Base-by-base conservation (phyloP, 2,888 invertebrate species). In the Onthophagus sagittarius region DNA sequence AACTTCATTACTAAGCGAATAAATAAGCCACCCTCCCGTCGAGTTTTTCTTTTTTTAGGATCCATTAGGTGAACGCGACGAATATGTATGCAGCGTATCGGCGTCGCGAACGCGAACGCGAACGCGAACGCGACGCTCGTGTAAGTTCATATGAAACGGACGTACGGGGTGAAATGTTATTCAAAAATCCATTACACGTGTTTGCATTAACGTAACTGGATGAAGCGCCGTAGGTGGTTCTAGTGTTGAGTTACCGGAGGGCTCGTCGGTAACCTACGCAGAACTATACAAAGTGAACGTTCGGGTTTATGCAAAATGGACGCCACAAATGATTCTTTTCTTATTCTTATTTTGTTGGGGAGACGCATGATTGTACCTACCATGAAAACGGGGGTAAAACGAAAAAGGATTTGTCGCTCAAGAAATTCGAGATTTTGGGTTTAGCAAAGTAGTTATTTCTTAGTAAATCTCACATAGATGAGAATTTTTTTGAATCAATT, bases 171-270 rank as follows among this genome's bases (percentile, higher is more conserved):
- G 67, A 67, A 32, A 67, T 67, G 67, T 67, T 67, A 67, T 67
- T 67, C 67, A 67, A 67, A 67, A 67, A 67, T 67, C 67, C 67
- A 67, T 67, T 67, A 67, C 67, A 23, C 67, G 67, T 23, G 23
- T 67, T 67, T 67, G 31, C 67, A 67, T 67, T 67, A 67, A 23
- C 67, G 67, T 67, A 67, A 67, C 67, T 23, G 67, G 67, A 67
- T 67, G 67, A 67, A 23, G 67, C 23, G 67, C 32, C 31, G 23
- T 67, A 67, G 67, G 67, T 67, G 39, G 39, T 53, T 7, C 39
- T 53, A 53, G 39, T 53, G 39, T 53, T 53, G 39, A 53, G 39
- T 53, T 53, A 53, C 39, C 6, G 9, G 39, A 4, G 39, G 39
- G 39, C 2, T 23, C 3, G 23, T 2, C 39, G 39, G 39, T 53